Base-by-base conservation (phyloP, 2,797 vertebrate species). In the Enteromius radiatus region DNA sequence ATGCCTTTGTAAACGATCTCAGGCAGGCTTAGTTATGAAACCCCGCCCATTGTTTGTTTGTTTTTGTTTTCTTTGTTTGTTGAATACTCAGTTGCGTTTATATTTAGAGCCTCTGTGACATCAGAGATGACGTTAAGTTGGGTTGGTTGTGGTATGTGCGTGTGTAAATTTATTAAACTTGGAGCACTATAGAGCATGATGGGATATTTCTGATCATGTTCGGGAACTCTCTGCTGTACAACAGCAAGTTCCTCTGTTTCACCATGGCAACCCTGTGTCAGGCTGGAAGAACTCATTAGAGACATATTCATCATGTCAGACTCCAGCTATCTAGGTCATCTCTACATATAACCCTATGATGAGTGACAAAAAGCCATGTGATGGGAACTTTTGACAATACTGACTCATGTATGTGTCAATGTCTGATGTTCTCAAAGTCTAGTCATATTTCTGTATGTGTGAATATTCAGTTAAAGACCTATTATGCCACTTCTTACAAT, bases 311-410 rank as follows among this genome's bases (percentile, higher is more conserved):
- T 74, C 80, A 63, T 78, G 81, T 77, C 73, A 83, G 84, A 74
- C 56, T 82, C 33, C 31, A 76, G 61, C 31, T 87, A 85, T 87
- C 71, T 85, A 81, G 86, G 83, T 80, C 64, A 83, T 52, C 54
- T 75, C 67, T 67, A 70, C 74, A 73, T 81, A 75, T 82, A 78
- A 84, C 56, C 41, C n/a, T 9, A 21, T 81, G 28, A 33, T 33
- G 28, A 64, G n/a, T 79, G 75, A 85, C 68, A 78, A 63, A 31
- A 74, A 71, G 19, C 12, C 36, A 61, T 41, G 78, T 63, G 71
- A 65, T 78, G 47, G 67, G 61, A 74, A 59, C 45, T 28, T 64
- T 69, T 65, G 68, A 59, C 47, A 36, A 5, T 38, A 78, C 49
- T 61, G 76, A 85, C 49, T 79, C 75, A 10, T 54, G 63, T 76